phyloP scores from a whole-genome alignment of 1,140 invertebrate species.

The Cotesia vestalis region DNA sequence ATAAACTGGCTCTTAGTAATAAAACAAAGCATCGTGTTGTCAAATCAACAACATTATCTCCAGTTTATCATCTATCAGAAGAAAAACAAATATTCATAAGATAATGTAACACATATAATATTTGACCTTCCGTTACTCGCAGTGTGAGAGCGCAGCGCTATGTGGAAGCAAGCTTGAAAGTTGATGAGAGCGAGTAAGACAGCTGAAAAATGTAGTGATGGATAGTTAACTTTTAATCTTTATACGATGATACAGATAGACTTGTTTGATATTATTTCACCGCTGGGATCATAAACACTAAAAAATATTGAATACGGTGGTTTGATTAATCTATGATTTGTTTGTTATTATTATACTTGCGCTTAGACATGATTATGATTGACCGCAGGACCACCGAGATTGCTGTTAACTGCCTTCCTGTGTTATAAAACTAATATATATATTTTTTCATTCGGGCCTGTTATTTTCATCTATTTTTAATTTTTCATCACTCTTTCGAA shows the following conservation, averaged over 20 bases:
- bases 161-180: too few relatives aligned
- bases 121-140: too few relatives aligned
- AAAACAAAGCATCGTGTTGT: too few relatives aligned
- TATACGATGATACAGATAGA: too few relatives aligned
- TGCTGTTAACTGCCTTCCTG: constrained; percentile 34
- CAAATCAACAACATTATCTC: too few relatives aligned
- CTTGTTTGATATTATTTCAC: neutral
- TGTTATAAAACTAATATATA: neutral
- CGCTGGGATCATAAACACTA: constrained; percentile 21
- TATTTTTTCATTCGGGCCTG: constrained; percentile 7
- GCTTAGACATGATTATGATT: constrained; percentile 62
- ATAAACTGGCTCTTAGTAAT: too few relatives aligned
- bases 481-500: constrained; percentile 10
- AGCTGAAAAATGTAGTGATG: neutral
- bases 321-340: constrained; percentile 11
- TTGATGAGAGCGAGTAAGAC: neutral
- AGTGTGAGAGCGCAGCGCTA: too few relatives aligned
- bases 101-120: too few relatives aligned
- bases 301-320: neutral
- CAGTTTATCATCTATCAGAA: too few relatives aligned
- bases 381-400: constrained; percentile 58
- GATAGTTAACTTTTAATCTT: too few relatives aligned
- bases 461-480: constrained; percentile 3
- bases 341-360: constrained; percentile 44
- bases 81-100: too few relatives aligned